These are phyloP conservation scores for Megalops cyprinoides DNA, from an alignment of 2,797 vertebrate genomes.

Conservation along the genomic window DNA sequence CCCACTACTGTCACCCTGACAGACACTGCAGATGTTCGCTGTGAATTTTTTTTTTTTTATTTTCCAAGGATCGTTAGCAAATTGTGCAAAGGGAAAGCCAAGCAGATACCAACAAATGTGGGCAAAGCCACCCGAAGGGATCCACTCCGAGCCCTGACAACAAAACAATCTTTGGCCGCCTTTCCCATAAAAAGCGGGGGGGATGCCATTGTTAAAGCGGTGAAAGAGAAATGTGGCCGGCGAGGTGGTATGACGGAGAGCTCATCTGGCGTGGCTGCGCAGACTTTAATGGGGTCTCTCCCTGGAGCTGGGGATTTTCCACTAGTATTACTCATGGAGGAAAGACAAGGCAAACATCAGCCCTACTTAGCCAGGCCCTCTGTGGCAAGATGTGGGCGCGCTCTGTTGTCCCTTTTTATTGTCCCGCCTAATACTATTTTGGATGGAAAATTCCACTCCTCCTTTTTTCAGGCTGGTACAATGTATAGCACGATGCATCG, in stretches of 20 bases:
- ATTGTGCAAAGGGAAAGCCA: constrained; percentile 48
- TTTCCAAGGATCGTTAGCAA: constrained; percentile 61
- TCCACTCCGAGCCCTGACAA: constrained; percentile 68
- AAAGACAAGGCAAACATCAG: constrained; percentile 64
- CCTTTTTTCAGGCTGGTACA: constrained; percentile 39
- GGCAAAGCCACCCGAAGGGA: constrained; percentile 60
- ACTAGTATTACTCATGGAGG: constrained; percentile 70
- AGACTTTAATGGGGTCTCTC: constrained; percentile 56
- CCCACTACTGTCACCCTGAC: neutral
- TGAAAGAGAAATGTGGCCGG: constrained; percentile 67
- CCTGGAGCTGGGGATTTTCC: constrained; percentile 78
- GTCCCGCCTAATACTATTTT: constrained; percentile 63
- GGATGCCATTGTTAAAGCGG: constrained; percentile 55
- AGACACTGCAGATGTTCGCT: constrained; percentile 44
- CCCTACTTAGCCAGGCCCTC: constrained; percentile 63
- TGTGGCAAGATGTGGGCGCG: constrained; percentile 45
- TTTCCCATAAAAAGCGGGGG: constrained; percentile 67
- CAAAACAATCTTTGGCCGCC: constrained; percentile 71
- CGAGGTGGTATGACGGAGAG: constrained; percentile 47
- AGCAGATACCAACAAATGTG: constrained; percentile 58
- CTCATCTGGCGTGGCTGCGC: constrained; percentile 33
- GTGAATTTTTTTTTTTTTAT: constrained; percentile 58
- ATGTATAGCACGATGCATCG: neutral
- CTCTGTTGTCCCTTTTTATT: constrained; percentile 42
- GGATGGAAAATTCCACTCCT: constrained; percentile 77